Evolutionary conservation across 2,888 invertebrate genomes (phyloP), one percentile per base, ranked within the genome.

Genomic region (Dendrolimus pini): DNA sequence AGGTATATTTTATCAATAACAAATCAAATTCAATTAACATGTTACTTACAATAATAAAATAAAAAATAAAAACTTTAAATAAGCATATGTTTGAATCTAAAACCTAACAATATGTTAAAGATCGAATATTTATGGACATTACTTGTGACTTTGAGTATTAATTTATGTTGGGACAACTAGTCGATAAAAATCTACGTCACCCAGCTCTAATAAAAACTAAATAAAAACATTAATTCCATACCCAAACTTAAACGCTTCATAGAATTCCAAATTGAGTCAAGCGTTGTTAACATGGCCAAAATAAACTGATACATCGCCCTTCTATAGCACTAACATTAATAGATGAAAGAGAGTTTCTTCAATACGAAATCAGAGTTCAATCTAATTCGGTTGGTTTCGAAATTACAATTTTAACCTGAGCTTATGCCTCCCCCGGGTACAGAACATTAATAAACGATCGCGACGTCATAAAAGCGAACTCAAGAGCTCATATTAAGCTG

Each of bases 401-500:
- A 47, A 12, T 47, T 0, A 47, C 47, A 47, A 47, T 47, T 47
- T 10, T 47, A 47, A 47, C 12, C 9, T 12, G 47, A 47, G 47
- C 47, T 47, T 10, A 9, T 47, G 9, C 12, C 9, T 47, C 47
- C 47, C 47, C 47, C 12, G 47, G 9, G 47, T 47, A 12, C 12
- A 9, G 12, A 10, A 9, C 12, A 9, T 47, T 47, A 10, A 47
- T 47, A 47, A 47, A 12, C 47, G 47, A 47, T 47, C 47, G 47
- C 9, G 12, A 47, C 47, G 47, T 47, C 9, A 47, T 47, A 47
- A 47, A 10, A 47, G 47, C 9, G 12, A 47, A 9, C 12, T 47
- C 56, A 60, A 58, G 9, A 52, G 70, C 12, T 69, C 69, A 60
- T 53, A 13, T 12, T 61, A 61, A 42, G 55, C 52, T 67, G 63